These are phyloP conservation scores for Brachynemurus nebulosus DNA, from an alignment of 2,888 invertebrate species.

Conservation along the genomic window DNA sequence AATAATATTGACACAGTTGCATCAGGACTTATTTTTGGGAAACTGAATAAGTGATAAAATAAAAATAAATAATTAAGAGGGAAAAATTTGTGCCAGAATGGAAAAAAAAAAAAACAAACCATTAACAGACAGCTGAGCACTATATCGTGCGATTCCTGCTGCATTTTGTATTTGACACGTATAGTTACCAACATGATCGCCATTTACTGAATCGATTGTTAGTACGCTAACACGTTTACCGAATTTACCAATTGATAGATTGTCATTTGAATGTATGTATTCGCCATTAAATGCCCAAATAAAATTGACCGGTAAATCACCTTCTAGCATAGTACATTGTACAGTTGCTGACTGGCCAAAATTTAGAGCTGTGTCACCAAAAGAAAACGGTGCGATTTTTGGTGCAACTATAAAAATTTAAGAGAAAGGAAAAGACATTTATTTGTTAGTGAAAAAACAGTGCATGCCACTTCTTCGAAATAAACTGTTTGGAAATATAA, in stretches of 20 bases:
- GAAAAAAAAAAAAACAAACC: constrained; percentile 32
- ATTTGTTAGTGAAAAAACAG: no score
- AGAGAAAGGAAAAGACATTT: no score
- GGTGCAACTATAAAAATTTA: constrained; percentile 41
- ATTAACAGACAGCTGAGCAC: constrained; percentile 39
- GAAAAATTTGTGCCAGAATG: neutral
- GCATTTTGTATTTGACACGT: constrained; percentile 42
- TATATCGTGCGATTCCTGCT: constrained; percentile 37
- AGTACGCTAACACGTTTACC: constrained; percentile 39
- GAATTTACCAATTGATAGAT: constrained; percentile 48
- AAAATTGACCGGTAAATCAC: constrained; percentile 47
- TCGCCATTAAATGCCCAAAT: constrained; percentile 43
- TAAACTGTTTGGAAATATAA: no score
- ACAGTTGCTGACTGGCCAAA: constrained; percentile 45
- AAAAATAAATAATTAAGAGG: neutral
- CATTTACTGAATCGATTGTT: constrained; percentile 38
- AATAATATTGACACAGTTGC: constrained; percentile 32
- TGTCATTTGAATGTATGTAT: constrained; percentile 36
- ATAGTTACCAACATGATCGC: constrained; percentile 46
- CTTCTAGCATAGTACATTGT: constrained; percentile 44
- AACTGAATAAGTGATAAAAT: constrained; percentile 33
- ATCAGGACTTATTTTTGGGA: constrained; percentile 57
- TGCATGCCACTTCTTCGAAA: no score
- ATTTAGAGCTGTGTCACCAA: constrained; percentile 44
- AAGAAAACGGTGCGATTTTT: constrained; percentile 39